phyloP scores from a whole-genome alignment of 2,888 invertebrate species.

The Watsonalla cultraria region DNA sequence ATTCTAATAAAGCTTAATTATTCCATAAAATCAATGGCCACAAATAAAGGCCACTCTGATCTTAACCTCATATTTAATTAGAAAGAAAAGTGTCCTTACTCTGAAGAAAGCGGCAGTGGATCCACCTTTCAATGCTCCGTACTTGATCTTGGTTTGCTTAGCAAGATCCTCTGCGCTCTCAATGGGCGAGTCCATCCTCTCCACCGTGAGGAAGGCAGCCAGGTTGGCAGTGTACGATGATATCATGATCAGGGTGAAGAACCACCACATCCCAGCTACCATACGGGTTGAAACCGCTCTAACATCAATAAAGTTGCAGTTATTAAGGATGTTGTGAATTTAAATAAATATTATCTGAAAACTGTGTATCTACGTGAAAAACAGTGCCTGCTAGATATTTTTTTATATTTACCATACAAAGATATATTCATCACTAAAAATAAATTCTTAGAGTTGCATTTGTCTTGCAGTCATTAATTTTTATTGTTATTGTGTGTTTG shows the following conservation, averaged over 20 bases:
- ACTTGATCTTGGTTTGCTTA: constrained; percentile 97
- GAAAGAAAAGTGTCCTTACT: constrained; percentile 73
- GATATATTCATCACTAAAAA: too few species aligned
- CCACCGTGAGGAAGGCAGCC: constrained; percentile 95
- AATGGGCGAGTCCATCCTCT: constrained; percentile 96
- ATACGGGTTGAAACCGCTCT: constrained; percentile 93
- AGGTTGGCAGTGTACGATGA: constrained; percentile 97
- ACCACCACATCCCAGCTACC: constrained; percentile 97
- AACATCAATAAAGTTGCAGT: constrained; percentile 7
- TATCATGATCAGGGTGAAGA: constrained; percentile 96
- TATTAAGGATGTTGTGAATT: background rate
- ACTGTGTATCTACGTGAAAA: too few species aligned
- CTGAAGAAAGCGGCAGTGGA: constrained; percentile 97
- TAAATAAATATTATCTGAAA: too few species aligned
- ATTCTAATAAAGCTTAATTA: too few species aligned
- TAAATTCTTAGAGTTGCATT: too few species aligned
- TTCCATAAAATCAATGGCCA: too few species aligned
- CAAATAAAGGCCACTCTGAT: too few species aligned
- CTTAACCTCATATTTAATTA: too few species aligned
- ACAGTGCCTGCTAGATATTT: too few species aligned
- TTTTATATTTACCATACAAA: too few species aligned
- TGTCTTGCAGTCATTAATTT: too few species aligned
- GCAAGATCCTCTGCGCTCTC: constrained; percentile 97
- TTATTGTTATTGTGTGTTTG: too few species aligned
- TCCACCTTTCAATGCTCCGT: constrained; percentile 95